A percentile compares a stretch with the other conserved stretches of the same genome.
Conservation (phyloP, 2,797 vertebrate genomes). For the Mormyrops boulengeri region DNA sequence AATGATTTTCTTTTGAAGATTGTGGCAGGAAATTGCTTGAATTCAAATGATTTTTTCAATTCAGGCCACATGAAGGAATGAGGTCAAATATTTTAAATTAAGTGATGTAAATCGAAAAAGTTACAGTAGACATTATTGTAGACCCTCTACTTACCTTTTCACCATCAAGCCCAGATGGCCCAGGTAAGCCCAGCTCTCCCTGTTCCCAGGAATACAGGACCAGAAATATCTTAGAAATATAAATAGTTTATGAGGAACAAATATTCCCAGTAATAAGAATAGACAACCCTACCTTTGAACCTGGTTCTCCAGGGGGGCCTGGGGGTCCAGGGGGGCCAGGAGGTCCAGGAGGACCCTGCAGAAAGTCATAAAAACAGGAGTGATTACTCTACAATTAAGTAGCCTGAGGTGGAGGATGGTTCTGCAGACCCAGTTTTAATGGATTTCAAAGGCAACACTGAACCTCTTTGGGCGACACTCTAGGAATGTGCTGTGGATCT, state of each 20-base stretch:
- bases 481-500: not conserved
- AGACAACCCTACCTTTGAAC: slow-evolving; percentile 69
- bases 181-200: slow-evolving; percentile 85
- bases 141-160: slow-evolving; percentile 61
- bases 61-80: not conserved
- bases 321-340: slow-evolving; percentile 78
- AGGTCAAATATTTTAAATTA: not conserved
- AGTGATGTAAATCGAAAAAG: no score
- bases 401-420: not conserved
- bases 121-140: no score
- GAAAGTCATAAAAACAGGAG: slow-evolving; percentile 21
- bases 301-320: slow-evolving; percentile 67
- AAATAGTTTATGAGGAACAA: not conserved
- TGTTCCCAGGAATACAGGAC: slow-evolving; percentile 36
- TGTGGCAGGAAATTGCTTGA: not conserved
- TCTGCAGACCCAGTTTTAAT: not conserved
- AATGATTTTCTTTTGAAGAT: not conserved
- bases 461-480: not conserved
- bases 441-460: not conserved
- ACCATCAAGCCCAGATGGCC: slow-evolving; percentile 76
- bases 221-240: not conserved
- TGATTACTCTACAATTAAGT: not conserved
- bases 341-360: slow-evolving; percentile 76
- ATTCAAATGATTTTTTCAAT: not conserved
- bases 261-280: not conserved